phyloP scores from a whole-genome alignment of 2,113 vertebrate genomes.

The Melanerpes aurifrons region DNA sequence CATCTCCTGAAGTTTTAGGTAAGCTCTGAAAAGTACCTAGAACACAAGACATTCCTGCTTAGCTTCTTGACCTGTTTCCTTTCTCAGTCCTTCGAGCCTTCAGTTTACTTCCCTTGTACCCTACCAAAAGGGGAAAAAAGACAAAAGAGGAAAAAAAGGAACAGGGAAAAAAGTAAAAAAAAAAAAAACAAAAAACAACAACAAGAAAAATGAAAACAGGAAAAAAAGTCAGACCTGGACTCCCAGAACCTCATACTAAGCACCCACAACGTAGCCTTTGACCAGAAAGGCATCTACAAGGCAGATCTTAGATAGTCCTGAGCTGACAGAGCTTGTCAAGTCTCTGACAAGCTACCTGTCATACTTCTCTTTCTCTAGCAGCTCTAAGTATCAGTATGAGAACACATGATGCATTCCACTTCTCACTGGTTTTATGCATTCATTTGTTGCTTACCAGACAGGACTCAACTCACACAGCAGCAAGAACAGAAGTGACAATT shows the following conservation, averaged over 20 bases:
- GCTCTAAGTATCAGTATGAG: neutral
- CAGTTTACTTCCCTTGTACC: neutral
- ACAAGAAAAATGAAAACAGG: no score
- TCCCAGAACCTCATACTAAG: neutral
- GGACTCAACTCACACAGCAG: neutral
- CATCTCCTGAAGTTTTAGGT: neutral
- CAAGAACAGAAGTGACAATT: neutral
- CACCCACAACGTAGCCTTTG: neutral
- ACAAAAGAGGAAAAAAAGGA: no score
- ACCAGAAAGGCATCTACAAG: neutral
- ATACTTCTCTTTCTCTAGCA: neutral
- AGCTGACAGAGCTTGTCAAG: neutral
- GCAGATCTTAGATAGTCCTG: neutral
- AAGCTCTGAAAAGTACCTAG: neutral
- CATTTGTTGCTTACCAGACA: neutral
- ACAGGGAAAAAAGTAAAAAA: no score
- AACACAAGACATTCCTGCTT: neutral
- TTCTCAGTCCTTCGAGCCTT: neutral
- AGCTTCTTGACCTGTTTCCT: neutral
- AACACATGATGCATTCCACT: neutral
- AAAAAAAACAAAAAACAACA: no score
- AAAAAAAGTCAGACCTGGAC: neutral
- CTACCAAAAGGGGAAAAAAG: fast-evolving
- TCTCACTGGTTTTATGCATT: neutral
- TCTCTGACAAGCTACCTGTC: neutral